Evolutionary conservation across 64 coral and sea anemone genomes (phyloP).

Genomic region (Montipora sp.): DNA sequence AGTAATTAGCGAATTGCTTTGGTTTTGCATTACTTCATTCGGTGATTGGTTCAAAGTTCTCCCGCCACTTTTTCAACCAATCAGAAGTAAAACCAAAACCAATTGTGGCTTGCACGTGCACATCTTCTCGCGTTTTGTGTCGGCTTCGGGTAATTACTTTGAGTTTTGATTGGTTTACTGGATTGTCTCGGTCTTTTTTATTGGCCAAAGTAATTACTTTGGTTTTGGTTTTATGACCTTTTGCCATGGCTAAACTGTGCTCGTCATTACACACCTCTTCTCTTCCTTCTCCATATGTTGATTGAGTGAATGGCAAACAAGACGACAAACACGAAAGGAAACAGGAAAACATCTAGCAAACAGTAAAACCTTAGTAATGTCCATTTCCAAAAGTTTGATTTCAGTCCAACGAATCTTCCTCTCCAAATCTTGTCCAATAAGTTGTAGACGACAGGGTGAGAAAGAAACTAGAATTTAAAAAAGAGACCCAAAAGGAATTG

Average conservation of each 20-base stretch:
- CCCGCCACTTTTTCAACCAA: no score
- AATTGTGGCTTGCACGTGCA: no score
- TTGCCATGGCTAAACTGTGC: neutral
- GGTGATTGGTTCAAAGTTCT: no score
- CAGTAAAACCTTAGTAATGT: constrained; percentile 14
- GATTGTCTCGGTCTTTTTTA: no score
- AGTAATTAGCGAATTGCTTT: no score
- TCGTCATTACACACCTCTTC: neutral
- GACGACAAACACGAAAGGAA: constrained; percentile 21
- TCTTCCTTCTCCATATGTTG: constrained; percentile 32
- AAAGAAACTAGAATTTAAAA: constrained; percentile 25
- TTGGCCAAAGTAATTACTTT: no score
- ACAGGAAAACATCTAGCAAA: constrained; percentile 21
- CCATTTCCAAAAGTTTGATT: constrained; percentile 33
- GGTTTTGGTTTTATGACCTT: no score
- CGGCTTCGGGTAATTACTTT: no score
- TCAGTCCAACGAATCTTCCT: constrained; percentile 30
- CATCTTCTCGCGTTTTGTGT: no score
- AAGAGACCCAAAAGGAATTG: neutral
- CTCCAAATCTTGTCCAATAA: constrained; percentile 40
- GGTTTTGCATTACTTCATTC: no score
- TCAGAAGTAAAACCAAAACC: no score
- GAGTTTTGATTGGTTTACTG: no score
- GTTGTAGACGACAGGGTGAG: constrained; percentile 37
- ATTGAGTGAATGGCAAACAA: constrained; percentile 13